These are phyloP conservation scores for Teleogryllus occipitalis DNA, from an alignment of 1,140 invertebrate genomes.

Conservation along the genomic window DNA sequence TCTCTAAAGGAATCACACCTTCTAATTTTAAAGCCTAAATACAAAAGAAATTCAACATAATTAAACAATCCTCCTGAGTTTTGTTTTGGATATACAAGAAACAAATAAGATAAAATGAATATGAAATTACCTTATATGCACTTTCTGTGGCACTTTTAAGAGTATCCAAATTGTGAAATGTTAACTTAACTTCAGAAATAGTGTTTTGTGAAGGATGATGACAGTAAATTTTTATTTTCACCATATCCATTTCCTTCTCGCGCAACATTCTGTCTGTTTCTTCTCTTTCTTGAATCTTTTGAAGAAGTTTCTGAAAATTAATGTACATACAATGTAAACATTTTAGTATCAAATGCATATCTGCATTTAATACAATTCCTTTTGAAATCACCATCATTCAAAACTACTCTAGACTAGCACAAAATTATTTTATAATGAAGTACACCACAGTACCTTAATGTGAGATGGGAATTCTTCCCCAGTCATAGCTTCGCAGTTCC, in stretches of 20 bases:
- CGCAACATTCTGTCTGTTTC: conserved; percentile 51
- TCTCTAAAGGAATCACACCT: conserved; percentile 47
- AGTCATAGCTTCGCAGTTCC: conserved; percentile 59
- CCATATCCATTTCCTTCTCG: conserved; percentile 51
- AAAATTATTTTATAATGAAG: too few species aligned
- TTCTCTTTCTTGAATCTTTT: conserved; percentile 57
- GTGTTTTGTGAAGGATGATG: conserved; percentile 46
- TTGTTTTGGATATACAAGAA: not conserved
- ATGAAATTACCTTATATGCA: conserved; percentile 43
- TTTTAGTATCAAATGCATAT: not conserved
- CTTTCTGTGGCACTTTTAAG: conserved; percentile 47
- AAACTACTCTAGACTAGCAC: too few species aligned
- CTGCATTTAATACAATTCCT: too few species aligned
- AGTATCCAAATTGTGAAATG: conserved; percentile 47
- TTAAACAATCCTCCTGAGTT: not conserved
- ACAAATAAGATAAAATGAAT: not conserved
- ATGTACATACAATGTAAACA: not conserved
- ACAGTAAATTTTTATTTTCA: conserved; percentile 56
- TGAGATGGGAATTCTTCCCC: conserved; percentile 65
- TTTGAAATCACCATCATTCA: too few species aligned
- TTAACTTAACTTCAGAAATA: conserved; percentile 45
- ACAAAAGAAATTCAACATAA: not conserved
- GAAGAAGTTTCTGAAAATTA: conserved; percentile 44
- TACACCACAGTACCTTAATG: conserved; percentile 43
- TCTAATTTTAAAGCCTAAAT: conserved; percentile 48